These are phyloP conservation scores for Coptotermes formosanus DNA, from an alignment of 1,140 invertebrate genomes.

Conservation along the genomic window DNA sequence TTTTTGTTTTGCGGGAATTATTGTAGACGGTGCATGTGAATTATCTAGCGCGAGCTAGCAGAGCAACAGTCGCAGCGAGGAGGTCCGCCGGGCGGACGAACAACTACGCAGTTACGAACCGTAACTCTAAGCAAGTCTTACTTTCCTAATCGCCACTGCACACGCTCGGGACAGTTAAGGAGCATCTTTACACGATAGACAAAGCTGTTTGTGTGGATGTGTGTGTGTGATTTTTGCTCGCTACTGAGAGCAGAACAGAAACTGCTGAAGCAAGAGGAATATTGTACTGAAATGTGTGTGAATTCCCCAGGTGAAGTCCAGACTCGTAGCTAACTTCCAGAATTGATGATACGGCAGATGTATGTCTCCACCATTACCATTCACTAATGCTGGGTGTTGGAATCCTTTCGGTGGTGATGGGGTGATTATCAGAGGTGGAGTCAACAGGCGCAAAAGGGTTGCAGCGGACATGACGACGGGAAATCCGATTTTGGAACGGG, in stretches of 20 bases:
- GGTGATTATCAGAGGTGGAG: neutral
- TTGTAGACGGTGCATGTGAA: too few relatives aligned
- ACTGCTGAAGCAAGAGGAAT: neutral
- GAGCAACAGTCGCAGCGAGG: too few relatives aligned
- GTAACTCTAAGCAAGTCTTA: neutral
- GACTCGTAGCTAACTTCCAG: neutral
- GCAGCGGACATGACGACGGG: neutral
- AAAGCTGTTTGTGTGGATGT: neutral
- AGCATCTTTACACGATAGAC: neutral
- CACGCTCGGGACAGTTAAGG: constrained; percentile 27
- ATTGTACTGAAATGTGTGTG: neutral
- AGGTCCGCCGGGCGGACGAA: too few relatives aligned
- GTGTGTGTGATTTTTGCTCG: too few relatives aligned
- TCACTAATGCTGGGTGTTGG: neutral
- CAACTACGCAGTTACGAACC: too few relatives aligned
- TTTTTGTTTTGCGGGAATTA: too few relatives aligned
- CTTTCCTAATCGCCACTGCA: constrained; percentile 1
- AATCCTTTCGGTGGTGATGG: neutral
- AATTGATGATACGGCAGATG: neutral
- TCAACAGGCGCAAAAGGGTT: neutral
- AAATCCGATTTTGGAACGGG: neutral
- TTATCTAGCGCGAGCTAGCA: too few relatives aligned
- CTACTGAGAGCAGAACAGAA: neutral
- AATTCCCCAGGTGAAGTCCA: neutral
- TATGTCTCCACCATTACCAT: neutral